Evolutionary conservation across 2,113 vertebrate genomes (phyloP).

Genomic region (Chelonoidis abingdonii): DNA sequence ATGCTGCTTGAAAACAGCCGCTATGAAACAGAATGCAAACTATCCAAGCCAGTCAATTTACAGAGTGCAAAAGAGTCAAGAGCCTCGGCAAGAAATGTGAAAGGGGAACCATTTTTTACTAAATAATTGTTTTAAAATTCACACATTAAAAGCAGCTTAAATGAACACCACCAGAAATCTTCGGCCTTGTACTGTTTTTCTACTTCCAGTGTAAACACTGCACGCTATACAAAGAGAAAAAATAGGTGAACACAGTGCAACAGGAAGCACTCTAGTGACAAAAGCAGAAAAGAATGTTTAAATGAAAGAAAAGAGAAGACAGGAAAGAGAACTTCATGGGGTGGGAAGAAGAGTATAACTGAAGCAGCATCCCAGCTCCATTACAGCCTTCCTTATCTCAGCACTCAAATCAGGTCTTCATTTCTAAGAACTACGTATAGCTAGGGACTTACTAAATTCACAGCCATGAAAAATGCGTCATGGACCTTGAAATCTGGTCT

Average conservation of each 20-base stretch:
- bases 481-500: neutral
- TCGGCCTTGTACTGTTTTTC: neutral
- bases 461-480: neutral
- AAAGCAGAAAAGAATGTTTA: neutral
- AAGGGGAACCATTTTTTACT: neutral
- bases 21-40: neutral
- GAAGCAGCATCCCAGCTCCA: neutral
- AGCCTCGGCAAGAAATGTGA: neutral
- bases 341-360: neutral
- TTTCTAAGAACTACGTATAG: slow-evolving; percentile 40
- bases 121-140: neutral
- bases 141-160: neutral
- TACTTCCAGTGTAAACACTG: neutral
- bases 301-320: neutral
- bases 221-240: neutral
- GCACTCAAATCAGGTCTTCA: neutral
- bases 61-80: neutral
- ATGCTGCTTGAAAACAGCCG: neutral
- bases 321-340: neutral
- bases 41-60: neutral
- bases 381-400: neutral
- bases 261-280: accelerated
- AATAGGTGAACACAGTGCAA: neutral
- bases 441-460: neutral
- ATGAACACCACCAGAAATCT: neutral